These are phyloP conservation scores for Galeopsomyia nigrocyanea DNA, from an alignment of 2,888 invertebrate species.

Conservation along the genomic window DNA sequence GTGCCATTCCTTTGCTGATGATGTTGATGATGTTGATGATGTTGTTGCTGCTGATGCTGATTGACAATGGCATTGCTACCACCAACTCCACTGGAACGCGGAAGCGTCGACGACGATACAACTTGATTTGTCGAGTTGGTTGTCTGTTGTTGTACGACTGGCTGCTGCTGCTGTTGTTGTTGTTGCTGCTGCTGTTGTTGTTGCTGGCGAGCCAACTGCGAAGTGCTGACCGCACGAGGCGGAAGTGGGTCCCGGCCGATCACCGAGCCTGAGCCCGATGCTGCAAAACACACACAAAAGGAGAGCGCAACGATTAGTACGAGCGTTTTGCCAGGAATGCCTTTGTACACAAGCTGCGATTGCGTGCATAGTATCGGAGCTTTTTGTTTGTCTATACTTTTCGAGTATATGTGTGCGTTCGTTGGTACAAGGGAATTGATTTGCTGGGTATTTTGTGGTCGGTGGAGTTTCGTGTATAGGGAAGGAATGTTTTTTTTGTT, in stretches of 20 bases:
- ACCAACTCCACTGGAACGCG: constrained; percentile 52
- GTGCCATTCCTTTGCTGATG: constrained; percentile 52
- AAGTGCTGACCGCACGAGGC: constrained; percentile 68
- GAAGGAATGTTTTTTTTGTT: too few species aligned
- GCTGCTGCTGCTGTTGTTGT: constrained; percentile 48
- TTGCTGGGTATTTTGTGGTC: too few species aligned
- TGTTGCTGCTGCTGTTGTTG: constrained; percentile 55
- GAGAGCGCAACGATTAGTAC: background rate
- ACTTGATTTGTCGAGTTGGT: background rate
- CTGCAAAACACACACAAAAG: constrained; percentile 71
- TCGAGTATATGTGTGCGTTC: too few species aligned
- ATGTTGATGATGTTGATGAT: constrained; percentile 51
- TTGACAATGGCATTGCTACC: background rate
- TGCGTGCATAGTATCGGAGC: background rate
- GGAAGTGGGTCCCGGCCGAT: constrained; percentile 73
- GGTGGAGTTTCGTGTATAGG: too few species aligned
- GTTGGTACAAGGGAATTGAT: too few species aligned
- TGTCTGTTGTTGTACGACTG: background rate
- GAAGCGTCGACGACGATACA: constrained; percentile 54
- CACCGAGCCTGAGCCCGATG: constrained; percentile 80
- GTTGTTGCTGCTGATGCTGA: background rate
- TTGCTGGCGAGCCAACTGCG: constrained; percentile 61
- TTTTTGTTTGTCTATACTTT: constrained; percentile 1
- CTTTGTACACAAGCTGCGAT: background rate
- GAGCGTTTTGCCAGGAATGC: background rate